Evolutionary conservation across 2,113 vertebrate genomes (phyloP), one percentile per base, ranked within the genome.

Genomic region (Pavo muticus): DNA sequence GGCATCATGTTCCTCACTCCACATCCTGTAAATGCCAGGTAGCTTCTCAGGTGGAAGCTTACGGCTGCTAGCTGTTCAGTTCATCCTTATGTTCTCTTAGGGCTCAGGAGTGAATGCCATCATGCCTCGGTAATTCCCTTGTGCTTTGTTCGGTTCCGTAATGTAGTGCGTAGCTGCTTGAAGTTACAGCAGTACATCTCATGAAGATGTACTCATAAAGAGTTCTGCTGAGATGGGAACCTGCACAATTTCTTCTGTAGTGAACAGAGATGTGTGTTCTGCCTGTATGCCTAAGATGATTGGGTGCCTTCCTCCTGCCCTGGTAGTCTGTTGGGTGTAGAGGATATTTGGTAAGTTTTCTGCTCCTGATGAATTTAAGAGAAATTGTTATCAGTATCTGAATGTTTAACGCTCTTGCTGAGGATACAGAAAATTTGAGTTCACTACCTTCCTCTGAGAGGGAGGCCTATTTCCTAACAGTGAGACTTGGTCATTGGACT

Each of bases 1-100:
- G 25, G 5, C 10, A 40, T 0, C 0, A 2, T 7, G 4, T 83
- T 83, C 74, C 14, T 25, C 6, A 17, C 35, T 52, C 40, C 8
- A 2, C 13, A 42, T 17, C 40, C 24, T 52, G 40, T 19, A 19
- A 35, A 3, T 80, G 25, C 40, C 10, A 17, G 42, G 29, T 45
- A 57, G 21, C 9, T 47, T 87, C 30, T 72, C 78, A 40, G 27
- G 3, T 71, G 29, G 3, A 32, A 37, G 20, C 16, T 81, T 71
- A 42, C 1, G 8, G 17, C 59, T 84, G 18, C 35, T 52, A 10
- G 48, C 18, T 30, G 42, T 77, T 84, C n/a, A 50, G 35, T 71
- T 87, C 63, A 57, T 87, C 25, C n/a, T 67, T 90, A 78, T 20
- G 11, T 75, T 83, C 27, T 8, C 18, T 57, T 72, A 32, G 27